These are phyloP conservation scores for Ips typographus DNA, from an alignment of 1,140 invertebrate species.

Conservation along the genomic window DNA sequence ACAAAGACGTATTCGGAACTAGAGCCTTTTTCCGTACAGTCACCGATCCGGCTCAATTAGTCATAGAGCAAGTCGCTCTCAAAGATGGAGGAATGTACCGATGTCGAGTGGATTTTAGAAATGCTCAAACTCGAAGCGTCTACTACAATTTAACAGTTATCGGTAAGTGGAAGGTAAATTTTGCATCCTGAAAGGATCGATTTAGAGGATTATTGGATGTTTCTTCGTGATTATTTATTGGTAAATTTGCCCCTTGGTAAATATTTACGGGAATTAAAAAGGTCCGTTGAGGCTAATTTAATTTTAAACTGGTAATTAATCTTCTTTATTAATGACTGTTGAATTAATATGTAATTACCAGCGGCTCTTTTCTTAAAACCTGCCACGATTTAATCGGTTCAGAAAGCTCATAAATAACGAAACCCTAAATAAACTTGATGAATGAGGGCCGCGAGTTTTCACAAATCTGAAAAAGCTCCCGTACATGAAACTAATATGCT, in stretches of 20 bases:
- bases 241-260: slow-evolving; percentile 6
- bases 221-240: background rate
- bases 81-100: slow-evolving; percentile 85
- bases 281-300: slow-evolving; percentile 43
- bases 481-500: too few relatives aligned
- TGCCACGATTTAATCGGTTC: slow-evolving; percentile 37
- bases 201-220: background rate
- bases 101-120: slow-evolving; percentile 85
- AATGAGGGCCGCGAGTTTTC: slow-evolving; percentile 9
- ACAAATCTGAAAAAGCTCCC: too few relatives aligned
- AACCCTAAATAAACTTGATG: slow-evolving; percentile 39
- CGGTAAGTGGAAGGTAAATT: slow-evolving; percentile 63
- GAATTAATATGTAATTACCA: slow-evolving; percentile 49
- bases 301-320: slow-evolving; percentile 47
- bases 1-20: slow-evolving; percentile 74
- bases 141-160: slow-evolving; percentile 86
- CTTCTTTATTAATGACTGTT: slow-evolving; percentile 48
- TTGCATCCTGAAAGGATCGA: background rate
- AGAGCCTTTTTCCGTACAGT: slow-evolving; percentile 75
- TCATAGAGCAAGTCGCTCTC: slow-evolving; percentile 74
- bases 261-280: slow-evolving; percentile 29
- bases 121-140: slow-evolving; percentile 82
- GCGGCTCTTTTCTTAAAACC: slow-evolving; percentile 39
- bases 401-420: slow-evolving; percentile 35
- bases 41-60: slow-evolving; percentile 70